Evolutionary conservation across 2,888 invertebrate species (phyloP), one percentile per base, ranked within the genome.

Genomic region (Drosophila ezoana): DNA sequence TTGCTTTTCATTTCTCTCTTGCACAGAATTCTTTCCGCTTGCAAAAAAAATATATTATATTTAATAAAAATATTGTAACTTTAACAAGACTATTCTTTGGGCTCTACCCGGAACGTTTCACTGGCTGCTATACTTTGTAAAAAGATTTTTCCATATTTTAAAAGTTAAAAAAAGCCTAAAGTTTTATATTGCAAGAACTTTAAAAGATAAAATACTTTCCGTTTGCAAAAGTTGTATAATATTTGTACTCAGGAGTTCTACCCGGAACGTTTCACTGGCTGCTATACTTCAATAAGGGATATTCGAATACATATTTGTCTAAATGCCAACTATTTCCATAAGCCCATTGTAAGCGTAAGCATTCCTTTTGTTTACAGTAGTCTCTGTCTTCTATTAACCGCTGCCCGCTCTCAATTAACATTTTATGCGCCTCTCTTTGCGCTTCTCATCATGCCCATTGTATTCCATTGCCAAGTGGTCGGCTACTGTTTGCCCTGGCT

Each of bases 401-500:
- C n/a, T 32, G 8, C 3, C 18, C 13, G 2, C 5, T 11, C 32
- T 40, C 35, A 11, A 14, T 18, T 32, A 16, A 0, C 18, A 20
- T n/a, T 20, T 16, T 0, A 4, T 16, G n/a, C 13, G 23, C 44
- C 54, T 18, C 32, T 37, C 35, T 37, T n/a, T 20, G 32, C 35
- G n/a, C 45, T 47, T 44, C 45, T 44, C 56, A 64, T 44, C 56
- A 64, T 8, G 11, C 3, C 10, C 8, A 14, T n/a, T 38, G 18
- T 13, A 57, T 18, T 20, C 45, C 18, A 51, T 48, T 51, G 53
- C 20, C 5, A 23, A 23, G 14, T 54, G 32, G 52, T 59, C 45
- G 38, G 75, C 73, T 74, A 69, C 74, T 59, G 76, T 76, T 70
- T 74, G 47, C 5, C 48, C n/a, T 10, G 20, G n/a, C 5, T 5